phyloP scores from a whole-genome alignment of 2,113 vertebrate genomes.

The Oncorhynchus mykiss region DNA sequence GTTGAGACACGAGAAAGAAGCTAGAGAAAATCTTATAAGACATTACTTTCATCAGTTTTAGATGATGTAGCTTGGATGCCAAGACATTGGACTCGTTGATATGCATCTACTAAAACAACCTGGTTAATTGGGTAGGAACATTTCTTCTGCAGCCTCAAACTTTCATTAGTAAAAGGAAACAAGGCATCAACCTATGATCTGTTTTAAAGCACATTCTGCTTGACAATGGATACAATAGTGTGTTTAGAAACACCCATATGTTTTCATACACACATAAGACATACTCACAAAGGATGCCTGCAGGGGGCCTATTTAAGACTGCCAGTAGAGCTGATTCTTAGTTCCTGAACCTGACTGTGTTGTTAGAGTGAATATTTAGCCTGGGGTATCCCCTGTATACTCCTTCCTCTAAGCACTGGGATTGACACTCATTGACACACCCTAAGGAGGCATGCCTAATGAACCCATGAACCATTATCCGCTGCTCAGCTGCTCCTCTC shows the following conservation, averaged over 20 bases:
- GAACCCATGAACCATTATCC: slow-evolving; percentile 5
- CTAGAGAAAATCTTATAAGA: background rate
- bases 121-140: background rate
- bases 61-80: background rate
- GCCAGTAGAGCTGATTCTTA: too few species aligned
- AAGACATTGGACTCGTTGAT: too few species aligned
- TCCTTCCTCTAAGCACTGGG: background rate
- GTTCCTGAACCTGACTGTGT: background rate
- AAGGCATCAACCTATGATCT: too few species aligned
- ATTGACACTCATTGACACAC: background rate
- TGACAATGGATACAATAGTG: too few species aligned
- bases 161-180: background rate
- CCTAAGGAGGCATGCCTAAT: slow-evolving; percentile 3
- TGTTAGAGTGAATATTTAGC: background rate
- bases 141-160: background rate
- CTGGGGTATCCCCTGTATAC: background rate
- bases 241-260: too few species aligned
- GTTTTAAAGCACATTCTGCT: too few species aligned
- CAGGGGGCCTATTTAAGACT: background rate
- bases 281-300: background rate
- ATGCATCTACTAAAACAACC: background rate
- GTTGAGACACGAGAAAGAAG: slow-evolving; percentile 13
- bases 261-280: too few species aligned
- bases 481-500: background rate
- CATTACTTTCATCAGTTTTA: background rate